These are phyloP conservation scores for Cheilosia pagana DNA, from an alignment of 2,888 invertebrate genomes.

Conservation along the genomic window DNA sequence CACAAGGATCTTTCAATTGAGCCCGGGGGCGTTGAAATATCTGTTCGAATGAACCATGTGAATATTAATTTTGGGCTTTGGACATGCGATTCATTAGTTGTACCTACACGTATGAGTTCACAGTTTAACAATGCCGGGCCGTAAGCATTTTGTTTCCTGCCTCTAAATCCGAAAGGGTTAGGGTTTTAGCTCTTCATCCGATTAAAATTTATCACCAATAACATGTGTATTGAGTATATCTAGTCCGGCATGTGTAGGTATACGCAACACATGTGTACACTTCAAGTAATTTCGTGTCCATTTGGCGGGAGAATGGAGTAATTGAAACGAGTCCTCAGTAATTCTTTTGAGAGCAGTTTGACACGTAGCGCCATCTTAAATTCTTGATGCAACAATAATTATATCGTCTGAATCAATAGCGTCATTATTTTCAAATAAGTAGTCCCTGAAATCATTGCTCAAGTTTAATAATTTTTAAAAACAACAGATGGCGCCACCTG, in stretches of 20 bases:
- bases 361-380: too few species aligned
- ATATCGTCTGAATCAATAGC: too few species aligned
- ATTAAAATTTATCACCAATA: constrained; percentile 1
- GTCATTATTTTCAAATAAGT: too few species aligned
- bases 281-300: not conserved
- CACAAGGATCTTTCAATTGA: constrained; percentile 63
- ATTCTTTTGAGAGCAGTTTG: too few species aligned
- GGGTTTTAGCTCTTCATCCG: not conserved
- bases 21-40: constrained; percentile 47
- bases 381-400: too few species aligned
- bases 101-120: constrained; percentile 17
- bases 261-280: too few species aligned
- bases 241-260: too few species aligned
- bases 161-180: not conserved
- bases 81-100: constrained; percentile 1
- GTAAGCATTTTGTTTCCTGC: constrained; percentile 4
- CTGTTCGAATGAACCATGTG: constrained; percentile 19
- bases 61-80: constrained; percentile 60
- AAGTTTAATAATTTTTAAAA: too few species aligned
- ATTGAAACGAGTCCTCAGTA: too few species aligned
- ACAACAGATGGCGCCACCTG: too few species aligned
- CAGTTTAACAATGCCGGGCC: constrained; percentile 16
- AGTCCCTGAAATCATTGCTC: too few species aligned
- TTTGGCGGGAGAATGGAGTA: not conserved
- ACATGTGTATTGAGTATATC: too few species aligned